Conservation (phyloP, 2,888 invertebrate genomes). For the Drosophila mulleri region DNA sequence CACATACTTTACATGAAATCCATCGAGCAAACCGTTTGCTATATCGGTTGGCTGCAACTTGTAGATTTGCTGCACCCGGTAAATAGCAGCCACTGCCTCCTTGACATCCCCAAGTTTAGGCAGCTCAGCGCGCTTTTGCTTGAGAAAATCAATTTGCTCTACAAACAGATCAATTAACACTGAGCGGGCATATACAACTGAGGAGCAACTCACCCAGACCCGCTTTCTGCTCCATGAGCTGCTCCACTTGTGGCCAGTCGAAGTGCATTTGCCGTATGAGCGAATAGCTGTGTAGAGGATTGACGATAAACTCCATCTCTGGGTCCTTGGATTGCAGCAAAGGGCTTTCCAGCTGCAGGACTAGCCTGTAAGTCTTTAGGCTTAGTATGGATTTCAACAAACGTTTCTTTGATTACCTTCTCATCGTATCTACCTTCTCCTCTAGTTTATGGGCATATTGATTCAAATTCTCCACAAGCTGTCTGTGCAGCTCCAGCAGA, state of each 20-base stretch:
- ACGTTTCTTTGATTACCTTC: slow-evolving; percentile 9
- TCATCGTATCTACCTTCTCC: slow-evolving; percentile 16
- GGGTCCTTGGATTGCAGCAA: slow-evolving; percentile 20
- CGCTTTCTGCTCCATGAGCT: slow-evolving; percentile 21
- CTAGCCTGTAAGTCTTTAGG: slow-evolving; percentile 30
- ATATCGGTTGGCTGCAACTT: slow-evolving; percentile 21
- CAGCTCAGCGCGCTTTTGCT: slow-evolving; percentile 1
- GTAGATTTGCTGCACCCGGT: slow-evolving; percentile 37
- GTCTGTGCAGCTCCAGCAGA: slow-evolving; percentile 27
- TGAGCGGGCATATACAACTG: neutral
- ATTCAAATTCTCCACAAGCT: slow-evolving; percentile 28
- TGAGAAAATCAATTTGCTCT: slow-evolving; percentile 45
- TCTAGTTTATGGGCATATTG: slow-evolving; percentile 34
- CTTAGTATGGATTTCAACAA: fast-evolving
- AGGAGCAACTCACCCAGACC: slow-evolving; percentile 32
- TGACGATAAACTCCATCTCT: slow-evolving; percentile 45
- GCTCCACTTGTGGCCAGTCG: slow-evolving; percentile 44
- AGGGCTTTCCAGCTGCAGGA: slow-evolving; percentile 20
- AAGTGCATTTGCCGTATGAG: slow-evolving; percentile 49
- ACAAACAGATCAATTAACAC: neutral
- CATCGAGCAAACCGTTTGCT: slow-evolving; percentile 47
- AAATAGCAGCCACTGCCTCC: slow-evolving; percentile 31
- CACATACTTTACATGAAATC: slow-evolving; percentile 39
- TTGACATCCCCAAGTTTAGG: slow-evolving; percentile 5
- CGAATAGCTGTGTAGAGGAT: slow-evolving; percentile 53